Percentiles rank a stretch among this genome's conserved stretches.
Conservation (phyloP, 2,113 vertebrate species). For the Pogona vitticeps region DNA sequence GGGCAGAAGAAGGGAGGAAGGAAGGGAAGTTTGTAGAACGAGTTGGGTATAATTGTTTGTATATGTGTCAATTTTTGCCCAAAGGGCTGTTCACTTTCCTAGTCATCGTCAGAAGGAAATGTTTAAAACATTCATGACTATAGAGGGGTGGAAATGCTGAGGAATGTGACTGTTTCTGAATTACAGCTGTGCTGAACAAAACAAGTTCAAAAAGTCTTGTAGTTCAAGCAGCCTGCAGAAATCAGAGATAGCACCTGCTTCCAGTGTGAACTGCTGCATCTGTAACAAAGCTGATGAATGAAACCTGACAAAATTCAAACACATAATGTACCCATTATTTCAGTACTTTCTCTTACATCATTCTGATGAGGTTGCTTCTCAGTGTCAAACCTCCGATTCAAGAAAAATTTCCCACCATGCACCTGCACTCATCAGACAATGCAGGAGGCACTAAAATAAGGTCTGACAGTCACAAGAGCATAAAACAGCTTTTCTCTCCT, state of each 20-base stretch:
- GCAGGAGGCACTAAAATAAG: neutral
- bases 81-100: neutral
- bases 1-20: no score
- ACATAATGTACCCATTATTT: neutral
- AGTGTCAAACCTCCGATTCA: neutral
- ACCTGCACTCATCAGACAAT: neutral
- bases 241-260: neutral
- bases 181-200: neutral
- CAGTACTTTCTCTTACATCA: neutral
- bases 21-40: neutral
- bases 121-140: neutral
- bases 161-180: conserved; percentile 7
- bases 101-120: neutral
- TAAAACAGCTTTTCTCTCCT: no score
- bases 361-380: neutral
- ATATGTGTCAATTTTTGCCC: neutral
- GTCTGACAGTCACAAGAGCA: neutral
- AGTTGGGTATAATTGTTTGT: neutral
- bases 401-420: conserved; percentile 15
- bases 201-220: neutral
- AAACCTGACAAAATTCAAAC: neutral
- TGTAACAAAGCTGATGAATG: conserved; percentile 11
- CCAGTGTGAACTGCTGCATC: neutral
- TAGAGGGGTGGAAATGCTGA: neutral
- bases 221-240: neutral